Percentiles rank a stretch among this genome's conserved stretches.
These are phyloP conservation scores for Platycheirus rosarum DNA, from an alignment of 2,888 invertebrate species.

Conservation along the genomic window DNA sequence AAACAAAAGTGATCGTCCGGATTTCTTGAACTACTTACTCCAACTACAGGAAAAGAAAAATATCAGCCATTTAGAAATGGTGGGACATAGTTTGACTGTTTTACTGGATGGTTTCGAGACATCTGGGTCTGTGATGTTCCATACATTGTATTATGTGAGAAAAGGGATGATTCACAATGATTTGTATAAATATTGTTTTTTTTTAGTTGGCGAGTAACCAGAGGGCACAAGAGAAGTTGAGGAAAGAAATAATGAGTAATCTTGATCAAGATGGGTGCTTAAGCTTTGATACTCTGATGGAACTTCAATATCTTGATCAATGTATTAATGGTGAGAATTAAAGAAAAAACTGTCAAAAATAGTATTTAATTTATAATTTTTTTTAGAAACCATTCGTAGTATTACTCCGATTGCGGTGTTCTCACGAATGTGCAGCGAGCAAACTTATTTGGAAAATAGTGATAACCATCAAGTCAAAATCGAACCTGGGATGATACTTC, in stretches of 20 bases:
- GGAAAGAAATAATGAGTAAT: constrained; percentile 76
- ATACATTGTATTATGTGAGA: constrained; percentile 64
- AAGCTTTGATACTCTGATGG: constrained; percentile 75
- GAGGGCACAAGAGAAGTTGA: constrained; percentile 76
- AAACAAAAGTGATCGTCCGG: constrained; percentile 75
- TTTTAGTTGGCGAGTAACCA: constrained; percentile 76
- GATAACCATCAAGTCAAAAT: constrained; percentile 74
- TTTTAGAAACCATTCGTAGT: constrained; percentile 78
- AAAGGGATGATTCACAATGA: not conserved
- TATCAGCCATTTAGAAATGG: constrained; percentile 77
- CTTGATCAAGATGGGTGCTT: constrained; percentile 68
- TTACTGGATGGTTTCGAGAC: constrained; percentile 81
- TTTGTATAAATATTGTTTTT: not conserved
- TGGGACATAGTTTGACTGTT: constrained; percentile 78
- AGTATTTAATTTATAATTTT: not conserved
- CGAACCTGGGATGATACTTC: constrained; percentile 77
- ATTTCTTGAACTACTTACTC: constrained; percentile 79
- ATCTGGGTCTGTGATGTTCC: constrained; percentile 77
- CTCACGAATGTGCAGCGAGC: constrained; percentile 77
- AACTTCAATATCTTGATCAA: constrained; percentile 78
- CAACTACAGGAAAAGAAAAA: constrained; percentile 78
- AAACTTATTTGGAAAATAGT: constrained; percentile 73
- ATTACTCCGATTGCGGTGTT: constrained; percentile 76
- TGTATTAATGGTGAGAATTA: constrained; percentile 76
- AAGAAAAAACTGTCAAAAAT: not conserved